Conservation (phyloP, 1,140 invertebrate species). For the Andricus grossulariae region DNA sequence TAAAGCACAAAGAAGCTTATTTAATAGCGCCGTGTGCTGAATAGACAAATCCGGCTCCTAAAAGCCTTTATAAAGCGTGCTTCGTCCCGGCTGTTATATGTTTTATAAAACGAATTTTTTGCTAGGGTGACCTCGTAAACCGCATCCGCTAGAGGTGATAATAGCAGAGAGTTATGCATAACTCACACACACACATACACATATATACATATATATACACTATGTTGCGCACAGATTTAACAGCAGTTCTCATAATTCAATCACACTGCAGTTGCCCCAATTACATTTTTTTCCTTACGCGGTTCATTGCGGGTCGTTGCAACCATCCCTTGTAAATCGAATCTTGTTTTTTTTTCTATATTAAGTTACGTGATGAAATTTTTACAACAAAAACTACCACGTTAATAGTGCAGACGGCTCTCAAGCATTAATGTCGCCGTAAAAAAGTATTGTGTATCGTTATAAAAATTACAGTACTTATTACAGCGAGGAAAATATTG, state of each 20-base stretch:
- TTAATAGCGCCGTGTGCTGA: too few relatives aligned
- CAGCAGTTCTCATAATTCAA: constrained; percentile 12
- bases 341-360: neutral
- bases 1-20: neutral
- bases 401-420: neutral
- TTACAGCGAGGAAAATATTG: neutral
- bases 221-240: constrained; percentile 18
- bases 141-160: constrained; percentile 8
- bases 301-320: neutral
- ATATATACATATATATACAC: constrained; percentile 15
- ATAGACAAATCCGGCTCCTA: too few relatives aligned
- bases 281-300: neutral
- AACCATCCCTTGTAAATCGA: neutral
- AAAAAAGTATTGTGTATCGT: neutral
- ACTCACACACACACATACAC: neutral
- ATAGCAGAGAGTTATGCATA: neutral
- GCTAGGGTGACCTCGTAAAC: constrained; percentile 4
- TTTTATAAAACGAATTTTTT: constrained; percentile 2
- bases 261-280: constrained; percentile 14
- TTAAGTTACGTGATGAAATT: neutral
- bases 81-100: neutral
- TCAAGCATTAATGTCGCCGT: neutral
- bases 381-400: neutral
- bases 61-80: neutral
- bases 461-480: constrained; percentile 4